phyloP scores from a whole-genome alignment of 2,797 vertebrate species.

The Dendrocincla tyrannina region DNA sequence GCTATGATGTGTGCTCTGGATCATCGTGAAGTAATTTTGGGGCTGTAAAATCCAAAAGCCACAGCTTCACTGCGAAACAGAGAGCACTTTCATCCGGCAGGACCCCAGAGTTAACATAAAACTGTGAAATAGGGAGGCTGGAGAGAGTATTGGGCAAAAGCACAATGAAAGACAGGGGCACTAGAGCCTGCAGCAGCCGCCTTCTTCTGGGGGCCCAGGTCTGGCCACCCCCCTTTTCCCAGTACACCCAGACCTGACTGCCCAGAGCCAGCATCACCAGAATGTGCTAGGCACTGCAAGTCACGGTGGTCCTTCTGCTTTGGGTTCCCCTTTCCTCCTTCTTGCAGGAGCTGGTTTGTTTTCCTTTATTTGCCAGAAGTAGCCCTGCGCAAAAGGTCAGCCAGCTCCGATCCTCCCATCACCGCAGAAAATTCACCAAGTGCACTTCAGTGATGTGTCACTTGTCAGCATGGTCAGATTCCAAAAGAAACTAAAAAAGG shows the following conservation, averaged over 20 bases:
- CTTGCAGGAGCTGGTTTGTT: background rate
- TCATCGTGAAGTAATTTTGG: conserved; percentile 73
- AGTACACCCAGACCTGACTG: background rate
- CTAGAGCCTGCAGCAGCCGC: background rate
- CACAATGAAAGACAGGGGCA: conserved; percentile 8
- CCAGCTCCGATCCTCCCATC: background rate
- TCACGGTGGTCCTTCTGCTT: background rate
- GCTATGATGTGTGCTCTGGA: conserved; percentile 74
- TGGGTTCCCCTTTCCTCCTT: background rate
- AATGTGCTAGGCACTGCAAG: background rate
- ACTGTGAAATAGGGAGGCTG: conserved; percentile 48
- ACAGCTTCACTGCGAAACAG: conserved; percentile 61
- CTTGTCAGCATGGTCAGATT: background rate
- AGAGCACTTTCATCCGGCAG: conserved; percentile 63
- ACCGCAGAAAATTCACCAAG: background rate
- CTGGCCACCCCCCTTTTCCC: background rate
- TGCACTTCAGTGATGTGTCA: background rate
- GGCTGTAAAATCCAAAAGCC: conserved; percentile 72
- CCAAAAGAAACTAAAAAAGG: background rate
- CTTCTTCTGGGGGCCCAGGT: background rate
- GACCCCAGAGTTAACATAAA: conserved; percentile 67
- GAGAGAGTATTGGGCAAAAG: conserved; percentile 46
- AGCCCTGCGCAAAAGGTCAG: background rate
- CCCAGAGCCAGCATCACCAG: background rate
- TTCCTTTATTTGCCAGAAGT: background rate